phyloP scores from a whole-genome alignment of 2,113 vertebrate species.

The Callipepla californica region DNA sequence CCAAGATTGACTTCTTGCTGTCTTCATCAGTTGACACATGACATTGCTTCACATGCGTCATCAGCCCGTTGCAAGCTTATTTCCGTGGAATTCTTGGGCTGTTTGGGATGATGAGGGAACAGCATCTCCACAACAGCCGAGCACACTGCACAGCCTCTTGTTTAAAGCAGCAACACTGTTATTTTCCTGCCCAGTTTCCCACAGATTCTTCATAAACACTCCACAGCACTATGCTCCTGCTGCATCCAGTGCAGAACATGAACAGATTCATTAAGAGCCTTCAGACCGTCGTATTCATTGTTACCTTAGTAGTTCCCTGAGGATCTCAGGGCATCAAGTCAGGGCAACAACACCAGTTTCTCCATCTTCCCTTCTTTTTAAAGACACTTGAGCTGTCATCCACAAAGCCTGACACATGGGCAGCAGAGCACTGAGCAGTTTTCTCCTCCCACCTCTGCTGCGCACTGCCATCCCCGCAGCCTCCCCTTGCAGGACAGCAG shows the following conservation, averaged over 20 bases:
- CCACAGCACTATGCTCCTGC: not conserved
- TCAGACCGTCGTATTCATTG: not conserved
- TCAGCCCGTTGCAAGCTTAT: not conserved
- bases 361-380: not conserved
- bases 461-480: not conserved
- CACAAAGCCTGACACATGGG: not conserved
- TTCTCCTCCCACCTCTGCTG: not conserved
- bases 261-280: not conserved
- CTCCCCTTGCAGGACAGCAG: not conserved
- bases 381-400: not conserved
- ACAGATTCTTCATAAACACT: not conserved
- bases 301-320: not conserved
- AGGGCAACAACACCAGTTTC: not conserved
- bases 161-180: not conserved
- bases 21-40: not conserved
- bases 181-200: not conserved
- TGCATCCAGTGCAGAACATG: not conserved
- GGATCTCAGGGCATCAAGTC: not conserved
- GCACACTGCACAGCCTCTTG: not conserved
- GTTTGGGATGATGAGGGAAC: not conserved
- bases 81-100: not conserved
- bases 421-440: not conserved
- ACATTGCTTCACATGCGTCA: not conserved
- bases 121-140: not conserved
- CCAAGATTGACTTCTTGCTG: not conserved